Evolutionary conservation across 2,113 vertebrate species (phyloP).

Genomic region (Hypomesus transpacificus): DNA sequence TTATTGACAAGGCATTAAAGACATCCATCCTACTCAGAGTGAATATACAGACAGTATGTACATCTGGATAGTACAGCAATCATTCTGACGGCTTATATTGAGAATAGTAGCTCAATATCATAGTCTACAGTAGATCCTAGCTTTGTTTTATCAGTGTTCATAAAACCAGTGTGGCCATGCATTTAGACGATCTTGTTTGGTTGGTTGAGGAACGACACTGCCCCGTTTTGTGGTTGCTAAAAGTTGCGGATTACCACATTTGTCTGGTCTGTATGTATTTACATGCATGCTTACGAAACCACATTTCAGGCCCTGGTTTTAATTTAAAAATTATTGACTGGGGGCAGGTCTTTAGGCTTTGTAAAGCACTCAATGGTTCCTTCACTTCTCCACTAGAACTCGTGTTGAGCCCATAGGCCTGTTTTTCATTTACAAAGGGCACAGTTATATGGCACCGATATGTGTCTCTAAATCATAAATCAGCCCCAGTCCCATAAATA

Average conservation of each 20-base stretch:
- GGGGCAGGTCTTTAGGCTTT: background rate
- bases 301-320: conserved; percentile 1
- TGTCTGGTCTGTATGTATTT: conserved; percentile 15
- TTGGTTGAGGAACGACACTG: background rate
- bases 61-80: no score
- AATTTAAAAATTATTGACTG: conserved; percentile 8
- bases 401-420: conserved; percentile 17
- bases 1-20: conserved; percentile 4
- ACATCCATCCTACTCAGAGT: no score
- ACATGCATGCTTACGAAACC: conserved; percentile 16
- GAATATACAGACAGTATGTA: no score
- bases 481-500: conserved; percentile 13
- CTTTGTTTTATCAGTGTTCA: background rate
- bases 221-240: conserved; percentile 7
- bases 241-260: conserved; percentile 10
- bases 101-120: background rate
- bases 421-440: conserved; percentile 44
- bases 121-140: background rate
- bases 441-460: conserved; percentile 28
- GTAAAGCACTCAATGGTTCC: conserved; percentile 14
- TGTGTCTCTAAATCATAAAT: conserved; percentile 42
- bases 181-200: background rate
- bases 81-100: background rate
- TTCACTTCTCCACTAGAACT: conserved; percentile 6
- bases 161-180: background rate